Evolutionary conservation across 2,113 vertebrate species (phyloP).

Genomic region (Brachyhypopomus gauderio): DNA sequence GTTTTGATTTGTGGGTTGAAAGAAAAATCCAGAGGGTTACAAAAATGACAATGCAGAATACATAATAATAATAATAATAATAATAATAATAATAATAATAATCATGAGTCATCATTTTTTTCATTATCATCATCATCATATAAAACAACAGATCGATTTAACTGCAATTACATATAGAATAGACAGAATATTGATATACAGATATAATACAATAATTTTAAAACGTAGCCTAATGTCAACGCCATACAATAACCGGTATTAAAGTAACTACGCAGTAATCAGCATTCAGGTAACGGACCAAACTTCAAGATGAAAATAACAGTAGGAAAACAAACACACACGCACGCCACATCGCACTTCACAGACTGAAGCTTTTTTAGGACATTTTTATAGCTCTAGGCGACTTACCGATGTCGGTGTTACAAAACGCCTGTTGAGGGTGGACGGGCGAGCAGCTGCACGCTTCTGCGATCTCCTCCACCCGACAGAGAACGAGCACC

Average conservation of each 20-base stretch:
- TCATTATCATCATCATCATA: neutral
- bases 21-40: too few relatives aligned
- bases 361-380: neutral
- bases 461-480: constrained; percentile 80
- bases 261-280: neutral
- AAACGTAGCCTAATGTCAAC: neutral
- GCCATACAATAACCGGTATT: neutral
- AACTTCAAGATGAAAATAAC: neutral
- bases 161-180: too few relatives aligned
- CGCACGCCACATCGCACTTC: neutral
- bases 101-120: neutral
- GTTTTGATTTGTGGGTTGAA: neutral
- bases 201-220: too few relatives aligned
- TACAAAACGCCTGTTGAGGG: constrained; percentile 96
- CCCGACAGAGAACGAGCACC: constrained; percentile 79
- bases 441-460: constrained; percentile 95
- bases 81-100: neutral
- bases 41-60: neutral
- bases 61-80: neutral
- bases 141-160: neutral
- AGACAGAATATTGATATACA: too few relatives aligned
- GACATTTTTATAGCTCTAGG: neutral
- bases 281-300: neutral
- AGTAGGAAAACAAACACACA: neutral
- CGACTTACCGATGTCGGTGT: constrained; percentile 91